phyloP scores from a whole-genome alignment of 1,140 invertebrate species.

The Drosophila rhopaloa region DNA sequence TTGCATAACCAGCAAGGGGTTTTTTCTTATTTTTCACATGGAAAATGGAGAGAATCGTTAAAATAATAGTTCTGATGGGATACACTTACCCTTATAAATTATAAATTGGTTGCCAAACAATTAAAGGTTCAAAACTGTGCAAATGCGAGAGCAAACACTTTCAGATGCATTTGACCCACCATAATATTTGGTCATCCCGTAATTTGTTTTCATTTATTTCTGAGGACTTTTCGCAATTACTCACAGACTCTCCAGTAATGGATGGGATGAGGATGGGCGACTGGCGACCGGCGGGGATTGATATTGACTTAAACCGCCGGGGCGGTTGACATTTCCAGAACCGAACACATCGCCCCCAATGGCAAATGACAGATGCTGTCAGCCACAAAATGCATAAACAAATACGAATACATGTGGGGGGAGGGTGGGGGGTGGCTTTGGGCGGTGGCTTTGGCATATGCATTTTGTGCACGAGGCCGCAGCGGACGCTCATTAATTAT shows the following conservation, averaged over 20 bases:
- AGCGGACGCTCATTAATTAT: slow-evolving; percentile 70
- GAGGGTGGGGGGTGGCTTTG: not conserved
- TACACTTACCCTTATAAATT: not conserved
- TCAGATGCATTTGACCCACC: slow-evolving; percentile 4
- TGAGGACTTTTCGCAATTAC: slow-evolving; percentile 37
- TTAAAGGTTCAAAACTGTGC: not conserved
- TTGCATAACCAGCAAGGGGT: not conserved
- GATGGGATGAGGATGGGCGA: slow-evolving; percentile 7
- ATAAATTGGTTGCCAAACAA: not conserved
- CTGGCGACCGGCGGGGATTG: slow-evolving; percentile 39
- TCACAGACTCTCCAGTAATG: slow-evolving; percentile 17
- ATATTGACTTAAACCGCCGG: slow-evolving; percentile 63
- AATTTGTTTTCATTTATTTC: slow-evolving; percentile 21
- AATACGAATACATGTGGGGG: slow-evolving; percentile 31
- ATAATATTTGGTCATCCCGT: slow-evolving; percentile 6
- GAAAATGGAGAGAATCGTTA: not conserved
- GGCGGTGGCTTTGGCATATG: slow-evolving; percentile 66
- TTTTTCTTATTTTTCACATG: not conserved
- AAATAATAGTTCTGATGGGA: not conserved
- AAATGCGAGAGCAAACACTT: slow-evolving; percentile 4
- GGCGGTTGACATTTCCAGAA: slow-evolving; percentile 61
- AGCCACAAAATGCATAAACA: slow-evolving; percentile 74
- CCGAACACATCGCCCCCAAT: slow-evolving; percentile 43
- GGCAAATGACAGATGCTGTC: slow-evolving; percentile 82
- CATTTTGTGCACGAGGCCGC: slow-evolving; percentile 69